Conservation (phyloP, 2,888 invertebrate genomes). For the Drosophila falleni region DNA sequence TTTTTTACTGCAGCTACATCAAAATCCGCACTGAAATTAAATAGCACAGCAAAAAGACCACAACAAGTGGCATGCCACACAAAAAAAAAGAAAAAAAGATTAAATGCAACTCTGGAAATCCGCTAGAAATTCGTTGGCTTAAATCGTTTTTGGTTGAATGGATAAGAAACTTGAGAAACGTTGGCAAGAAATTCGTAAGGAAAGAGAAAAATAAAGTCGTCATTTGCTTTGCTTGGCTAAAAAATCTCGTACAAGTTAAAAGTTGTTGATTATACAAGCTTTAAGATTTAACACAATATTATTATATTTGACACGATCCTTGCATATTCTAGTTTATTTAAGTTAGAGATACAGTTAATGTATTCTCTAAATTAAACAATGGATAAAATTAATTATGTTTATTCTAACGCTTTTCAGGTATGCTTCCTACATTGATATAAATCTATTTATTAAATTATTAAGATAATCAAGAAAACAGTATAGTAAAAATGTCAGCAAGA, state of each 20-base stretch:
- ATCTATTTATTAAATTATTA: no score
- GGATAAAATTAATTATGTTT: neutral
- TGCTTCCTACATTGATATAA: no score
- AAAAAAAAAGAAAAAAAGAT: slow-evolving; percentile 8
- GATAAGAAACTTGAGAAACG: slow-evolving; percentile 33
- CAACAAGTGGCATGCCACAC: slow-evolving; percentile 61
- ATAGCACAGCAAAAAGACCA: slow-evolving; percentile 58
- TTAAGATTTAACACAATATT: neutral
- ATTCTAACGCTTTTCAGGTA: neutral
- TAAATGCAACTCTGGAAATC: slow-evolving; percentile 39
- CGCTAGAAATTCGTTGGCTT: slow-evolving; percentile 44
- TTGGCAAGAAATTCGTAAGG: slow-evolving; percentile 16
- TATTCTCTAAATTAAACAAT: neutral
- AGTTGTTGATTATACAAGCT: neutral
- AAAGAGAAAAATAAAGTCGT: slow-evolving; percentile 5
- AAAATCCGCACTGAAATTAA: slow-evolving; percentile 66
- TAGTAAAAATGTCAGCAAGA: no score
- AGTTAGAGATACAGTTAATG: neutral
- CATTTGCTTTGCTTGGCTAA: neutral
- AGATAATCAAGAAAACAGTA: no score
- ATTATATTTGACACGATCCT: no score
- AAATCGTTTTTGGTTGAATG: slow-evolving; percentile 44
- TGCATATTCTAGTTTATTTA: neutral
- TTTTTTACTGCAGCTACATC: slow-evolving; percentile 64
- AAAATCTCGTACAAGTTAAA: neutral